A percentile compares a stretch with the other conserved stretches of the same genome.
Conservation (phyloP, 2,888 invertebrate species). For the Malthinus seriepunctatus region DNA sequence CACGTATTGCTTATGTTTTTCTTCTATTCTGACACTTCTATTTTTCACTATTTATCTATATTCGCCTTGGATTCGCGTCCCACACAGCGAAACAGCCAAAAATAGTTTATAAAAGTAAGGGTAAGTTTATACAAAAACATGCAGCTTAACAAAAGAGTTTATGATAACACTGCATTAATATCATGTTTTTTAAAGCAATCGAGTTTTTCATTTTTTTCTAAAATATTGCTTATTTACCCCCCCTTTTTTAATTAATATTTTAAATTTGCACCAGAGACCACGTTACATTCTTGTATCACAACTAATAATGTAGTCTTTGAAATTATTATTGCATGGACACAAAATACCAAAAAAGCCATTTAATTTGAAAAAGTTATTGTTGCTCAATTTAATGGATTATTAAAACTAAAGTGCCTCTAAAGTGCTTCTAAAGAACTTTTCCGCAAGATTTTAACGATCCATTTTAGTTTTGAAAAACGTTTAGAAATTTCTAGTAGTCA, state of each 20-base stretch:
- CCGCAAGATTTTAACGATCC: no score
- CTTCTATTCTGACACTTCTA: constrained; percentile 59
- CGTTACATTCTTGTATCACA: no score
- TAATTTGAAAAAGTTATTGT: no score
- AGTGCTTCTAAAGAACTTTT: no score
- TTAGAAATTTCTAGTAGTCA: no score
- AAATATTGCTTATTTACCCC: constrained; percentile 28
- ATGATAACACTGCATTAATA: constrained; percentile 47
- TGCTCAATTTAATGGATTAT: no score
- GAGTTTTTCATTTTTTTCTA: constrained; percentile 18
- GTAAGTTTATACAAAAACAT: constrained; percentile 56
- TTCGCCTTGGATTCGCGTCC: constrained; percentile 57
- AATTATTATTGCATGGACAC: no score
- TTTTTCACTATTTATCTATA: constrained; percentile 59
- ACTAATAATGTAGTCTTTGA: no score
- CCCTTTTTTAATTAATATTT: background rate
- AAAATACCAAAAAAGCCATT: no score
- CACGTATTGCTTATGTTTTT: constrained; percentile 56
- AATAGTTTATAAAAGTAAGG: constrained; percentile 57
- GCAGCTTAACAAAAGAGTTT: constrained; percentile 54
- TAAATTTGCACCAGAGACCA: no score
- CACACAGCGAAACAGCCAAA: constrained; percentile 58
- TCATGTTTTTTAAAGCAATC: constrained; percentile 33
- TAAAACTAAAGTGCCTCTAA: no score
- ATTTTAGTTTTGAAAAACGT: no score